These are phyloP conservation scores for Aix galericulata DNA, from an alignment of 2,113 vertebrate species.

Conservation along the genomic window DNA sequence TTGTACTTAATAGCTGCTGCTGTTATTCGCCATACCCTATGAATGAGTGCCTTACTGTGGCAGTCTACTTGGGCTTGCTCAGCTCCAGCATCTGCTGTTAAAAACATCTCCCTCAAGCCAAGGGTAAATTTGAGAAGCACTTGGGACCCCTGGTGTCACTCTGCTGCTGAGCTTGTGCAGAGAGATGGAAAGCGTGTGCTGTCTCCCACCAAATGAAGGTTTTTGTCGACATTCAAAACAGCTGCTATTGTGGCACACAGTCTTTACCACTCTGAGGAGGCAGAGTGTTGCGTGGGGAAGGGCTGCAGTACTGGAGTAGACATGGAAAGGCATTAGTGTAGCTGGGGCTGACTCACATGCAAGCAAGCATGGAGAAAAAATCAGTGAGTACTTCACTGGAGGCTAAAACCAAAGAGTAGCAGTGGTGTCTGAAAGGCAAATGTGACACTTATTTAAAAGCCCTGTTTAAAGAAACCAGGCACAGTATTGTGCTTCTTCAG, in stretches of 20 bases:
- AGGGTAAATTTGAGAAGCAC: neutral
- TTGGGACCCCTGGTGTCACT: neutral
- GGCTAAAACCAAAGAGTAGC: neutral
- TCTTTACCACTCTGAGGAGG: neutral
- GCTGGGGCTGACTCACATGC: neutral
- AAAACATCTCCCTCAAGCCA: neutral
- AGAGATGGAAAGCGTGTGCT: accelerated
- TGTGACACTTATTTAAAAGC: neutral
- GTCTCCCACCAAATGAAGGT: neutral
- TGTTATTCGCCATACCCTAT: neutral
- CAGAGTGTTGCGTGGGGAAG: neutral
- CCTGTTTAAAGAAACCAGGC: neutral
- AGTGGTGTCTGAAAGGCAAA: neutral
- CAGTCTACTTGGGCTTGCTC: neutral
- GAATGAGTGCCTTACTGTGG: neutral
- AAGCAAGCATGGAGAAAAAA: neutral
- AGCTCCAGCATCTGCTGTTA: neutral
- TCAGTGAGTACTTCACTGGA: neutral
- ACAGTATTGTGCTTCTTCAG: neutral
- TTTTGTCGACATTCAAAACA: neutral
- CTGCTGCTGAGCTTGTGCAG: neutral
- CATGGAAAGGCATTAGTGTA: neutral
- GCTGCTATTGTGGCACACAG: neutral
- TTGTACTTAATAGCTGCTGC: slow-evolving; percentile 1
- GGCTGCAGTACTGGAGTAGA: neutral